Evolutionary conservation across 2,797 vertebrate species (phyloP).

Genomic region (Muraenolepis orangiensis): DNA sequence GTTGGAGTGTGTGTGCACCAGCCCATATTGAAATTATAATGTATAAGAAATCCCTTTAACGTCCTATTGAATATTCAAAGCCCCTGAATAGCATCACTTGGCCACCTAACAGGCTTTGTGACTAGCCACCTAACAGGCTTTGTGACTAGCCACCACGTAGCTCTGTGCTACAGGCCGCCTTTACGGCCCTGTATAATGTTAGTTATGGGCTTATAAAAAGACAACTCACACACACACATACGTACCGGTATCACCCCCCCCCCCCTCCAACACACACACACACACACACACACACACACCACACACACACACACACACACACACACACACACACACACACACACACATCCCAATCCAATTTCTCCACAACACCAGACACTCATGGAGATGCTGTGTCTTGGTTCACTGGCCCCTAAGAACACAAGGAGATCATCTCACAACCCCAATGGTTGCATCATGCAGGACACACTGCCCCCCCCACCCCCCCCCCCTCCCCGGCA

Average conservation of each 20-base stretch:
- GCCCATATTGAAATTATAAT: slow-evolving; percentile 4
- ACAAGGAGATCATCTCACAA: slow-evolving; percentile 33
- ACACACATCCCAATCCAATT: neutral
- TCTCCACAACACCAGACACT: neutral
- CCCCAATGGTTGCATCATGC: slow-evolving; percentile 47
- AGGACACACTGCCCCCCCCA: slow-evolving; percentile 28
- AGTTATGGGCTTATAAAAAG: slow-evolving; percentile 6
- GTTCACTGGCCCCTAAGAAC: slow-evolving; percentile 14
- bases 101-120: slow-evolving; percentile 6
- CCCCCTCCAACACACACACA: neutral
- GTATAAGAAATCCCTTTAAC: neutral
- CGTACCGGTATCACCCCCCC: too few relatives aligned
- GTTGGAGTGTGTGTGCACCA: neutral
- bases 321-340: too few relatives aligned
- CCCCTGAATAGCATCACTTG: slow-evolving; percentile 3
- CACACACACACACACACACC: too few relatives aligned
- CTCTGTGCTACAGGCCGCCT: slow-evolving; percentile 2
- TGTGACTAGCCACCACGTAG: neutral
- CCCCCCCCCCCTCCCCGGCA: slow-evolving; percentile 36
- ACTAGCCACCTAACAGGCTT: neutral
- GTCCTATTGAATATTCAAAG: slow-evolving; percentile 23
- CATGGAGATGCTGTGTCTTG: slow-evolving; percentile 6
- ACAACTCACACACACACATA: neutral
- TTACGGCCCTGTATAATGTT: neutral
- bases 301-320: too few relatives aligned